Evolutionary conservation across 2,797 vertebrate genomes (phyloP), one percentile per base, ranked within the genome.

Genomic region (Phataginus tetradactyla): DNA sequence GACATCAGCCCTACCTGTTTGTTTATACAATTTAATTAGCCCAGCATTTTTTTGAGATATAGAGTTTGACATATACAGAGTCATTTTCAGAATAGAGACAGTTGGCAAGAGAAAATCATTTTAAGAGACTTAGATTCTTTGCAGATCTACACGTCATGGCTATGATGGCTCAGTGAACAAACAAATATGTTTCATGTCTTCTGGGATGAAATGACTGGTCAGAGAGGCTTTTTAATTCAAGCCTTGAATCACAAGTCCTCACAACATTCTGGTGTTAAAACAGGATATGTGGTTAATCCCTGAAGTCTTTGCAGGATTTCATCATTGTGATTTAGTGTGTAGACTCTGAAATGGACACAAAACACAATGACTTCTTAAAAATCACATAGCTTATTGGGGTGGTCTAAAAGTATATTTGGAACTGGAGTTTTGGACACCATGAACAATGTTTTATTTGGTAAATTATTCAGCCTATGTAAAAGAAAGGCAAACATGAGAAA

Each of bases 151-250:
- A 89, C 86, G 61, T 64, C 86, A 95, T 77, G 45, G 29, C 7
- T 88, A 83, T 86, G 74, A 91, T 86, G 49, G 53, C 74, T 94
- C 64, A 96, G 39, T 86, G 64, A 95, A 91, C 68, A 95, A 94
- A 89, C 59, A 87, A 86, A 96, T 88, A 79, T 79, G 37, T 86
- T 97, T 95, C 27, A 4, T 96, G 29, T 89, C 68, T 95, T 97
- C 53, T 74, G 45, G 57, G 63, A 89, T 88, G 39, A 85, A 77
- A 90, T 71, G 72, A 92, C 34, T 90, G 81, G 32, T 88, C 68
- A 74, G 17, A 92, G 14, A 88, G 39, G 37, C 17, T 63, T 95
- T 91, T 97, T 94, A 96, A 79, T 91, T 49, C 13, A 95, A 55
- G n/a, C 3, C 49, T 92, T 96, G 86, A 97, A 75, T 95, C 53